Base-by-base conservation (phyloP, 2,797 vertebrate genomes). In the Crocodylus rhombifer region DNA sequence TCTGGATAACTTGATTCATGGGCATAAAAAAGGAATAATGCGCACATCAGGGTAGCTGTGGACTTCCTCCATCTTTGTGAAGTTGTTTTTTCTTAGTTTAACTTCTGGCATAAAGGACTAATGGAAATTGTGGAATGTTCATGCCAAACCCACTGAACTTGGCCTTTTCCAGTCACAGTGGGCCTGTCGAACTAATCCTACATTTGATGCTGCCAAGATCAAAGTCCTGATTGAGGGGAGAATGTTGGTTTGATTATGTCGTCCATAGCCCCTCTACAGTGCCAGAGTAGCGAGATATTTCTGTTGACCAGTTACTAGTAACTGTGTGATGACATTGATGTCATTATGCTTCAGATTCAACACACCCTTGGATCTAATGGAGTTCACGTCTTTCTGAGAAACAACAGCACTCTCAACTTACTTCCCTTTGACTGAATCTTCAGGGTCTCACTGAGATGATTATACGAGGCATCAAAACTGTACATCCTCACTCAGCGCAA, bases 321-420 rank as follows among this genome's bases (percentile, higher is more conserved):
- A 15, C 14, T 14, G 69, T 20, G 23, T 30, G 55, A 57, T 36
- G 91, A 10, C 61, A 3, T 89, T 90, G 80, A 77, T 90, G 51
- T 87, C 69, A 84, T 84, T 77, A 86, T 74, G 81, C 81, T 80
- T 89, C 84, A 71, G 85, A 80, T 8, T 7, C 33, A 89, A 74
- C 74, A 87, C 56, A 20, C 58, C 28, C 90, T 62, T 25, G 21
- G 69, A 56, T 18, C 64, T 82, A 56, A 69, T 77, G n/a, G 64
- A 82, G 55, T 6, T 84, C 21, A 12, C 6, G 14, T 75, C 80
- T 87, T 82, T 82, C 4, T 36, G 6, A 80, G 61, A 23, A 82
- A 0, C 80, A 67, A 1, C 18, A 71, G 26, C 55, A 1, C 11
- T 58, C 80, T 23, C 4, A 62, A 73, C 30, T 69, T 73, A 14